These are phyloP conservation scores for Sus cebifrons DNA, from an alignment of 2,797 vertebrate genomes.

Conservation along the genomic window DNA sequence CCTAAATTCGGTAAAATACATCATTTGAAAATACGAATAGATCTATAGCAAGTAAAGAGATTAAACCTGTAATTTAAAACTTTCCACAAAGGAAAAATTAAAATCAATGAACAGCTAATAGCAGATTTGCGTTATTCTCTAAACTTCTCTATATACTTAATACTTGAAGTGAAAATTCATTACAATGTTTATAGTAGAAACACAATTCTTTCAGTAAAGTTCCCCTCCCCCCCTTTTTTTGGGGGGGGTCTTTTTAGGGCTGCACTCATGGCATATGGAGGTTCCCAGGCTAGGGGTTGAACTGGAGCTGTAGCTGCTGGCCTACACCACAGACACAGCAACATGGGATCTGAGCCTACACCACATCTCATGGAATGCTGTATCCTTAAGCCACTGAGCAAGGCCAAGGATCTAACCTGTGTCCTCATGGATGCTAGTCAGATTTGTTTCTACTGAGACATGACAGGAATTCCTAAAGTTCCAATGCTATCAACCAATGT, in stretches of 20 bases:
- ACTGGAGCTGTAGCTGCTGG: too few relatives aligned
- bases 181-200: conserved; percentile 1
- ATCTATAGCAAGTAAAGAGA: neutral
- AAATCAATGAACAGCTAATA: neutral
- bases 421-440: too few relatives aligned
- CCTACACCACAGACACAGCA: too few relatives aligned
- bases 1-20: conserved; percentile 49
- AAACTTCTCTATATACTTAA: conserved; percentile 5
- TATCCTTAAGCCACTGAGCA: too few relatives aligned
- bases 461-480: neutral
- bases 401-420: too few relatives aligned
- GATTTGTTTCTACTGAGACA: too few relatives aligned
- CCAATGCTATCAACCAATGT: neutral
- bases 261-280: too few relatives aligned
- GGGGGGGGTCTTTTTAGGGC: too few relatives aligned
- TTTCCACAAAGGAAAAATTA: neutral
- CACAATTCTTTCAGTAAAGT: conserved; percentile 41
- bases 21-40: neutral
- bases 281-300: too few relatives aligned
- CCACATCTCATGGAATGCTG: too few relatives aligned
- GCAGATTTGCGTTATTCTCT: neutral
- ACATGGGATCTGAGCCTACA: too few relatives aligned
- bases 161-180: neutral
- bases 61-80: neutral
- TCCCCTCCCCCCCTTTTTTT: neutral